phyloP scores from a whole-genome alignment of 2,113 vertebrate species.

The Crotophaga sulcirostris region DNA sequence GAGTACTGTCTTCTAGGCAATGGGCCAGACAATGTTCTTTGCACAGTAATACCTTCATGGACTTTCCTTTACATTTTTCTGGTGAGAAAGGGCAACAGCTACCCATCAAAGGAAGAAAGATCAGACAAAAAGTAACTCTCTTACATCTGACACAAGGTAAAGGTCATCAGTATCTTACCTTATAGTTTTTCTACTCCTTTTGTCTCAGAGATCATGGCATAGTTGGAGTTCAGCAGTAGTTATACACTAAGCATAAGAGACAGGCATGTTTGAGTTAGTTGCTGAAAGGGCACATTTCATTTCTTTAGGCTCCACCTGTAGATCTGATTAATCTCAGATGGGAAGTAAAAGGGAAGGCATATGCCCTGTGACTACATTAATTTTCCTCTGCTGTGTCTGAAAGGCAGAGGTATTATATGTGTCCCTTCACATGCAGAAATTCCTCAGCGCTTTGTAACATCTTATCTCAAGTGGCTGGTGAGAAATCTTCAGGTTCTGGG shows the following conservation, averaged over 20 bases:
- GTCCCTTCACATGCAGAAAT: neutral
- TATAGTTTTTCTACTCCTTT: neutral
- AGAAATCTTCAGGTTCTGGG: neutral
- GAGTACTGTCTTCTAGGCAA: neutral
- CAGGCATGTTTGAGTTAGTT: neutral
- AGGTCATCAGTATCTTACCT: neutral
- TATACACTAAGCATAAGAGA: neutral
- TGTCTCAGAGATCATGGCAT: neutral
- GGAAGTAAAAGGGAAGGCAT: neutral
- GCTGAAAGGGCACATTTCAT: neutral
- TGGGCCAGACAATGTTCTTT: neutral
- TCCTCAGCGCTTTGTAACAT: neutral
- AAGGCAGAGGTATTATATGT: neutral
- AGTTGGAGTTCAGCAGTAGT: neutral
- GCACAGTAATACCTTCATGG: neutral
- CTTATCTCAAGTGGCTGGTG: neutral
- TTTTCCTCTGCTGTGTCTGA: neutral
- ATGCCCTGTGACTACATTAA: neutral
- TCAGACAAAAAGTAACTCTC: neutral
- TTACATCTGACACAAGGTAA: neutral
- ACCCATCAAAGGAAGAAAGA: neutral
- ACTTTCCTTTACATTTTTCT: neutral
- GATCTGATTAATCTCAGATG: neutral
- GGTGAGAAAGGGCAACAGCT: constrained; percentile 11
- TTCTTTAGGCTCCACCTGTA: neutral